These are phyloP conservation scores for Grantiella picta DNA, from an alignment of 2,113 vertebrate genomes.

Conservation along the genomic window DNA sequence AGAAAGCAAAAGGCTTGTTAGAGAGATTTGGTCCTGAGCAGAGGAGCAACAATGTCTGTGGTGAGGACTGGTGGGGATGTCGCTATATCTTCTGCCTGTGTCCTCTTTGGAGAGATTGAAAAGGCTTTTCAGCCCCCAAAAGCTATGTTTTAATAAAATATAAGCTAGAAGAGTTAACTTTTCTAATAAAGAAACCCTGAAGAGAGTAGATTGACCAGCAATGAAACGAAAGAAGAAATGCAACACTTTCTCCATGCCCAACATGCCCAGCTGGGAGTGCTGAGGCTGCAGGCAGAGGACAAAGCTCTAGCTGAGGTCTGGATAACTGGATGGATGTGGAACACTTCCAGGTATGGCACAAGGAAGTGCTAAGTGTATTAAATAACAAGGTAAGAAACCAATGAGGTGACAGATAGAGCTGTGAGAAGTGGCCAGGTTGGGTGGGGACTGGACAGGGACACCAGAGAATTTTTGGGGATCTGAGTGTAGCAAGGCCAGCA, in stretches of 20 bases:
- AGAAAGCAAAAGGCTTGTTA: neutral
- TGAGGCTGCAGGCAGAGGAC: neutral
- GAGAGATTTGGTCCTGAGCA: neutral
- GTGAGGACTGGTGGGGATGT: neutral
- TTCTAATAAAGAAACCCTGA: neutral
- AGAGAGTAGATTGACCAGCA: neutral
- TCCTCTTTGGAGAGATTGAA: neutral
- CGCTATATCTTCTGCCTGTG: neutral
- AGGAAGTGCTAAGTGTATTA: neutral
- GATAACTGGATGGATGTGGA: neutral
- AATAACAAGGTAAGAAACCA: neutral
- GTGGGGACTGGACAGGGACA: neutral
- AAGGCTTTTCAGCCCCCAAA: neutral
- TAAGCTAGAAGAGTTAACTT: neutral
- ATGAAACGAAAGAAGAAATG: neutral
- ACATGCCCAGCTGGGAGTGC: neutral
- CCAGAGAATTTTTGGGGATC: neutral
- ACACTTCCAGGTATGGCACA: neutral
- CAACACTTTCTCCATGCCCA: neutral
- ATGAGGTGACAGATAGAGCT: neutral
- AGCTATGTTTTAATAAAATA: neutral
- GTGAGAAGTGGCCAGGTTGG: neutral
- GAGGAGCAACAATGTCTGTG: neutral
- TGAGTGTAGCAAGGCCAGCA: neutral
- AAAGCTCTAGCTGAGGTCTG: neutral